phyloP scores from a whole-genome alignment of 2,797 vertebrate species.

The Microctenopoma lineatum region DNA sequence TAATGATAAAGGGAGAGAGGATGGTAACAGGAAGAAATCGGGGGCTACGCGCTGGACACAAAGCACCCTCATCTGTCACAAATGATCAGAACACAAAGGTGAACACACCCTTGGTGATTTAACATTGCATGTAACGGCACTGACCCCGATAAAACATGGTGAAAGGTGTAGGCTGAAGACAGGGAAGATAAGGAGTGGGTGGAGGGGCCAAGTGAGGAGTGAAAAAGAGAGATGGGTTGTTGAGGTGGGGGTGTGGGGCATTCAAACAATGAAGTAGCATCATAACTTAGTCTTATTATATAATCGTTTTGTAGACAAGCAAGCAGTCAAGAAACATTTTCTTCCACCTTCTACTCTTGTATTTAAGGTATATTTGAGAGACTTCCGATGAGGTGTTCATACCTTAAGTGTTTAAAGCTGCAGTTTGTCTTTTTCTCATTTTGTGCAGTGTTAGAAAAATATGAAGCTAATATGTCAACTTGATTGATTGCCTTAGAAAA shows the following conservation, averaged over 20 bases:
- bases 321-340: slow-evolving; percentile 89
- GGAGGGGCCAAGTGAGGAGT: slow-evolving; percentile 57
- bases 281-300: slow-evolving; percentile 72
- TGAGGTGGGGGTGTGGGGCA: slow-evolving; percentile 31
- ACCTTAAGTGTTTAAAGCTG: slow-evolving; percentile 60
- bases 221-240: slow-evolving; percentile 53
- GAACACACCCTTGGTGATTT: slow-evolving; percentile 68
- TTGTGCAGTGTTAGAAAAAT: slow-evolving; percentile 63
- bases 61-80: slow-evolving; percentile 69
- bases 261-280: slow-evolving; percentile 78
- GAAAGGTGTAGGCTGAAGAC: slow-evolving; percentile 63
- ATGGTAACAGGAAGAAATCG: slow-evolving; percentile 38
- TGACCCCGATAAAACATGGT: slow-evolving; percentile 69
- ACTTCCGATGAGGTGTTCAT: slow-evolving; percentile 55
- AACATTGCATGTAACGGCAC: slow-evolving; percentile 67
- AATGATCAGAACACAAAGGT: slow-evolving; percentile 70
- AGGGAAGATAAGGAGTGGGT: slow-evolving; percentile 37
- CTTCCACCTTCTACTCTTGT: slow-evolving; percentile 86
- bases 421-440: slow-evolving; percentile 62
- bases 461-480: slow-evolving; percentile 62
- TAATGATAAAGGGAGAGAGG: slow-evolving; percentile 47
- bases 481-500: slow-evolving; percentile 76
- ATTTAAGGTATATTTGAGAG: slow-evolving; percentile 47
- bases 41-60: slow-evolving; percentile 54
- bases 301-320: slow-evolving; percentile 70